A percentile compares a stretch with the other conserved stretches of the same genome.
These are phyloP conservation scores for Microcebus ravelobensis DNA, from an alignment of 2,113 vertebrate genomes.

Conservation along the genomic window DNA sequence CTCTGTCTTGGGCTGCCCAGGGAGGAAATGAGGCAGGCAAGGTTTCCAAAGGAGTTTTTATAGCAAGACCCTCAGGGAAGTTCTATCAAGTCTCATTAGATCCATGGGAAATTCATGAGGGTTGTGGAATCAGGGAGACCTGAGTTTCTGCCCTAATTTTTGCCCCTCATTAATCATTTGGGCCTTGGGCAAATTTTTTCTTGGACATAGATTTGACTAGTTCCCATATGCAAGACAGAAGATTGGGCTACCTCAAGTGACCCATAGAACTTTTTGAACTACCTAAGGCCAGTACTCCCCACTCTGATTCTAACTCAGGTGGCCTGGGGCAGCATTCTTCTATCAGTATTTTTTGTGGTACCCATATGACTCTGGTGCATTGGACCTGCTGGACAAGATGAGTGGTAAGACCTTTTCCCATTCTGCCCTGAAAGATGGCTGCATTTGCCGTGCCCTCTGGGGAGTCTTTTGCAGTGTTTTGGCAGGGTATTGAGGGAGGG, in stretches of 20 bases:
- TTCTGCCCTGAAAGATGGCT: not conserved
- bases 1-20: not conserved
- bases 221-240: not conserved
- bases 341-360: not conserved
- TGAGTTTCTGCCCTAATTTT: not conserved
- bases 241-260: not conserved
- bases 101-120: not conserved
- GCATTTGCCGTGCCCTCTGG: not conserved
- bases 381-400: not conserved
- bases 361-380: not conserved
- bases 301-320: conserved; percentile 27
- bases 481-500: not conserved
- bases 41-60: not conserved
- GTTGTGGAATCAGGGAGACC: not conserved
- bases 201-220: not conserved
- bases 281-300: not conserved
- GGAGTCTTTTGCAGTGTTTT: not conserved
- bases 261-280: not conserved
- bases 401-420: not conserved
- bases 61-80: not conserved
- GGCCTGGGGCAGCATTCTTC: not conserved
- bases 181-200: not conserved
- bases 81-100: not conserved
- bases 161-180: not conserved
- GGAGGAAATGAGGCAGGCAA: not conserved